Percentiles rank a stretch among this genome's conserved stretches.
Conservation (phyloP, 2,113 vertebrate species). For the Tachycineta bicolor region DNA sequence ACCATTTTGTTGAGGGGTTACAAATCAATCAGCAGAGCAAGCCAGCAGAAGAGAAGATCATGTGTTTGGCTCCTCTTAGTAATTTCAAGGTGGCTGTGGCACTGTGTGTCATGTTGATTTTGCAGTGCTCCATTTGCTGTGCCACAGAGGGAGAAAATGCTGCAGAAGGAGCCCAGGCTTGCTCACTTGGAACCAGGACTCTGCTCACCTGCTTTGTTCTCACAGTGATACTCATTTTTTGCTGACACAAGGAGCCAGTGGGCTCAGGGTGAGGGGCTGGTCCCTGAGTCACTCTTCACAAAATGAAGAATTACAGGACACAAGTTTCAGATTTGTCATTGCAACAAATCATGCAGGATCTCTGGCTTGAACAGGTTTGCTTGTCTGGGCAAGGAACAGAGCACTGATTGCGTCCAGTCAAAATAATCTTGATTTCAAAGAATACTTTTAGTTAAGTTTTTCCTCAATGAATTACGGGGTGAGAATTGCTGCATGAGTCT, state of each 20-base stretch:
- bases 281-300: neutral
- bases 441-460: slow-evolving; percentile 16
- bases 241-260: neutral
- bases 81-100: neutral
- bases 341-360: neutral
- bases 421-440: slow-evolving; percentile 50
- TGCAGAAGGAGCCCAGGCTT: neutral
- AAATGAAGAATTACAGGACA: neutral
- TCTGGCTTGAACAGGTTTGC: neutral
- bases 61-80: neutral
- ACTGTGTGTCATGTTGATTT: neutral
- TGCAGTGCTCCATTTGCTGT: accelerated
- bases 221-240: neutral
- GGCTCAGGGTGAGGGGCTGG: neutral
- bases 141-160: neutral
- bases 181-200: neutral
- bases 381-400: slow-evolving; percentile 11
- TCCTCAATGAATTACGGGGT: slow-evolving; percentile 17
- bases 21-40: neutral
- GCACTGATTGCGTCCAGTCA: neutral
- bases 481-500: neutral
- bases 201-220: neutral
- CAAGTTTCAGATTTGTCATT: neutral
- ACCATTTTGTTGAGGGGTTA: neutral
- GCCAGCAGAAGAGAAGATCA: neutral